Evolutionary conservation across 2,797 vertebrate species (phyloP).

Genomic region (Spinus olivaceus): DNA sequence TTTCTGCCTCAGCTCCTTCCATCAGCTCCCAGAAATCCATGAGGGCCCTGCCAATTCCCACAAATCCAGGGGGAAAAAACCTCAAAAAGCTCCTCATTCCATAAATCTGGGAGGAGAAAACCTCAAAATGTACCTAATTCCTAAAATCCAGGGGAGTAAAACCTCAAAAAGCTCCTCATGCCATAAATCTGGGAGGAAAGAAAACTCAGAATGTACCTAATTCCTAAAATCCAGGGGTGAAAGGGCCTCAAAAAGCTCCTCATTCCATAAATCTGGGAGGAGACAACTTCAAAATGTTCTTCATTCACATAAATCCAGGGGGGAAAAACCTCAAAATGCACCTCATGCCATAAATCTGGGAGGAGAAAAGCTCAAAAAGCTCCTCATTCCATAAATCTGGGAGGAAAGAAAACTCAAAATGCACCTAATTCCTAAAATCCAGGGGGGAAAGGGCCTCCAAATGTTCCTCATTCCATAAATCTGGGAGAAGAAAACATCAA

Average conservation of each 20-base stretch:
- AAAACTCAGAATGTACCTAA: fast-evolving
- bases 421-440: too few relatives aligned
- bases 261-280: background rate
- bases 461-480: too few relatives aligned
- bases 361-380: too few relatives aligned
- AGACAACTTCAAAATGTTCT: background rate
- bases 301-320: fast-evolving
- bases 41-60: background rate
- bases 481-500: too few relatives aligned
- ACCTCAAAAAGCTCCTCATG: fast-evolving
- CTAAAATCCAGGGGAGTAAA: too few relatives aligned
- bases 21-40: background rate
- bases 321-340: too few relatives aligned
- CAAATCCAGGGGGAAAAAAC: background rate
- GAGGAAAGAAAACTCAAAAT: background rate
- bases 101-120: fast-evolving
- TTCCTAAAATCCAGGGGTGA: fast-evolving
- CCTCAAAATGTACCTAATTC: too few relatives aligned
- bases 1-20: background rate
- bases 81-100: background rate
- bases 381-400: background rate
- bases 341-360: too few relatives aligned
- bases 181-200: fast-evolving
- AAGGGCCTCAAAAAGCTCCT: too few relatives aligned
- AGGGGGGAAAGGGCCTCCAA: too few relatives aligned